Evolutionary conservation across 92 coral and sea anemone genomes (phyloP), one percentile per base, ranked within the genome.

Genomic region (Porites divaricata): DNA sequence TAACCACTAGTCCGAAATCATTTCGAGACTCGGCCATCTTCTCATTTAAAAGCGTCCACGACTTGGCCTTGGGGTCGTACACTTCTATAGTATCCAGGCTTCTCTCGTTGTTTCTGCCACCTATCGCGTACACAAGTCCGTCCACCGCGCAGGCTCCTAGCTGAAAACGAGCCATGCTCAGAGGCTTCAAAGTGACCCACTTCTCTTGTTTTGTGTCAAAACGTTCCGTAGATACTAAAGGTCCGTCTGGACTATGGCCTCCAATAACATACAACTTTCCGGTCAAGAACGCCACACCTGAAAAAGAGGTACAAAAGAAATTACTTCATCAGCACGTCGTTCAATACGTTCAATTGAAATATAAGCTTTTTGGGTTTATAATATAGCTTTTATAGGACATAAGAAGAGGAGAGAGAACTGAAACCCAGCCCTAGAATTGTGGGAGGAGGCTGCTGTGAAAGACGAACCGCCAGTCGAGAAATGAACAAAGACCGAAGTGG

Each of bases 191-290:
- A 9, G 89, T 53, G 20, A 81, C 70, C 98, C 99, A 96, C 88
- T 95, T 91, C 53, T 87, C 85, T 14, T 85, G 78, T 64, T 95
- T 95, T 71, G 81, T 76, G 80, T 92, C 93, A 78, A 79, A 89
- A 51, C 97, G 98, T 41, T 95, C 92, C 8, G 88, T 87, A 54
- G 89, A 82, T 24, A 94, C 91, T 70, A 96, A 79, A 14, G 98
- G 93, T 9, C 94, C 96, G 1, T 80, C 83, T 50, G 89, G 93
- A 9, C 93, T 92, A 63, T 89, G 93, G 16, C 99, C 99, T n/a
- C 98, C 98, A 74, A 96, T 88, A 25, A 93, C 99, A 90, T 90
- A 96, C n/a, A 96, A 74, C 62, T 95, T 93, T 67, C 81, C 84
- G 67, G 86, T 66, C 54, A 89, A 19, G 62, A 87, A 88, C 12